Base-by-base conservation (phyloP, 2,113 vertebrate species). In the Macrotis lagotis region DNA sequence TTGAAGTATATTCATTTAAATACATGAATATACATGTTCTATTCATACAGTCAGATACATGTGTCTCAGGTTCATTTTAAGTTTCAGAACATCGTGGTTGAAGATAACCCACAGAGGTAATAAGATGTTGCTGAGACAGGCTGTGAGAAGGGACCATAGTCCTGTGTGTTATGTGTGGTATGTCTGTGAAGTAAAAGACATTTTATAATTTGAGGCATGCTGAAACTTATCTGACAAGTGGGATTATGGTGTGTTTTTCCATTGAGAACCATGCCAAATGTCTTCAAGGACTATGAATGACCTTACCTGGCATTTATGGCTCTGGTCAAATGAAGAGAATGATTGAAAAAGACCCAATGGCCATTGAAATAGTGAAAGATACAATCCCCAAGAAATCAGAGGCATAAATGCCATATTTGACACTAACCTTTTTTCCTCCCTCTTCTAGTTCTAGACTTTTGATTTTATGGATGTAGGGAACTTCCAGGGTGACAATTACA, bases 211-310 rank as follows among this genome's bases (percentile, higher is more conserved):
- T 94, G 92, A 94, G 53, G 19, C 31, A 83, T 92, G 53, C 89
- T 90, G 93, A 91, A 97, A 49, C 89, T 93, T 66, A 91, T 90
- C 47, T 96, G 92, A 95, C 93, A 93, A 96, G 66, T 10, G 88
- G 90, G 94, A 90, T 97, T 96, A 50, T 93, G 51, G 91, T 92
- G 74, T 26, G 88, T 52, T 92, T 94, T 95, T 94, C 26, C 26
- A 53, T n/a, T 90, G 52, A 96, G 51, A 95, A 74, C 50, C 51
- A 83, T 93, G 96, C 91, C 91, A 92, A 48, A 91, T 96, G 55
- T 93, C 92, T 96, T 93, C 92, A 95, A 95, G 93, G 50, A 90
- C 48, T 90, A 44, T 90, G n/a, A 53, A 9, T 28, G 11, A 31
- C 47, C 48, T 97, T 93, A 93, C 66, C 50, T 92, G 5, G 74